phyloP scores from a whole-genome alignment of 2,888 invertebrate species.

The Aspidiotus rigidus region DNA sequence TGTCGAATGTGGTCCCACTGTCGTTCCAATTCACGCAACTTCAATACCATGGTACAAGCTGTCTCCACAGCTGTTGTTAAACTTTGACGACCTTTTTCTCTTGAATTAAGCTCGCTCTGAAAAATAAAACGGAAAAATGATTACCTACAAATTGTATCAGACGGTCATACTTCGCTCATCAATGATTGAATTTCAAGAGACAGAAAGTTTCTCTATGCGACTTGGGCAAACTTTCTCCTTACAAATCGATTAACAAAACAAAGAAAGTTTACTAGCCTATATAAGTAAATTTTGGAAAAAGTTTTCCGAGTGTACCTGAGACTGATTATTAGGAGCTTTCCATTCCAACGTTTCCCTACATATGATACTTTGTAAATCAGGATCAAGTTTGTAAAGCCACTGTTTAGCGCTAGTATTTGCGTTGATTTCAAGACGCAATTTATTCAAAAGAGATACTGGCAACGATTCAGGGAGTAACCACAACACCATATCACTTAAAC shows the following conservation, averaged over 20 bases:
- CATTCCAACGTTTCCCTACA: slow-evolving; percentile 79
- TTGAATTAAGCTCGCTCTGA: slow-evolving; percentile 62
- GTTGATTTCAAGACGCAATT: slow-evolving; percentile 54
- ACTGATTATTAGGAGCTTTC: slow-evolving; percentile 47
- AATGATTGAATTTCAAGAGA: no score
- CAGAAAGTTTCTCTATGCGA: no score
- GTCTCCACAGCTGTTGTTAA: slow-evolving; percentile 61
- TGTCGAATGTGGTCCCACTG: slow-evolving; percentile 69
- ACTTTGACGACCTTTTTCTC: slow-evolving; percentile 65
- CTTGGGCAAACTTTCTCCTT: neutral
- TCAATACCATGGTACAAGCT: slow-evolving; percentile 66
- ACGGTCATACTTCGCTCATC: neutral
- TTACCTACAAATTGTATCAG: neutral
- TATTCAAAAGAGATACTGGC: slow-evolving; percentile 63
- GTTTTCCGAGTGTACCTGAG: neutral
- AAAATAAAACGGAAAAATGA: slow-evolving; percentile 37
- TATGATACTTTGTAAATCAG: slow-evolving; percentile 68
- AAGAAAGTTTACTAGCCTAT: no score
- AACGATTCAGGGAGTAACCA: slow-evolving; percentile 70
- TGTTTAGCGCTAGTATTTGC: slow-evolving; percentile 50
- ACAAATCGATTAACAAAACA: neutral
- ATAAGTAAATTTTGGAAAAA: no score
- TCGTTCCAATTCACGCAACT: slow-evolving; percentile 61
- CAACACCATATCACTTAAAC: slow-evolving; percentile 68
- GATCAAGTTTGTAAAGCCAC: slow-evolving; percentile 64